phyloP scores from a whole-genome alignment of 2,797 vertebrate species.

The Stomatorhinus walkeri region DNA sequence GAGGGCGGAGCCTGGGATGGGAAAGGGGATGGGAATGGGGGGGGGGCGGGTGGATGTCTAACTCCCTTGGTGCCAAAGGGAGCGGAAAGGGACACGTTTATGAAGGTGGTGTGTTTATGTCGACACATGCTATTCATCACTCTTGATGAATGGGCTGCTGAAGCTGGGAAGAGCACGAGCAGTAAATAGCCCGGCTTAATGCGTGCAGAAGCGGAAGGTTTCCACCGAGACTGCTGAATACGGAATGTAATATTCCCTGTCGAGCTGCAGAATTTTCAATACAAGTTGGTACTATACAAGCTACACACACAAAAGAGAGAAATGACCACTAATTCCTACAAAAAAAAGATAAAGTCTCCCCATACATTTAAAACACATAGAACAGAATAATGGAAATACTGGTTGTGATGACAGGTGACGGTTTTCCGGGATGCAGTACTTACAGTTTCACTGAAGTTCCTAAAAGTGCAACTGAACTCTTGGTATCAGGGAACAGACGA shows the following conservation, averaged over 20 bases:
- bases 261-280: not conserved
- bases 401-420: not conserved
- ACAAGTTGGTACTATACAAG: not conserved
- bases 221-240: not conserved
- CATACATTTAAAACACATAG: not conserved
- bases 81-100: not conserved
- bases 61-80: not conserved
- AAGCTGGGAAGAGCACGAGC: not conserved
- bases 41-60: not conserved
- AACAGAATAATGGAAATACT: not conserved
- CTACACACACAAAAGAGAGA: not conserved
- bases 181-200: not conserved
- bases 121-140: not conserved
- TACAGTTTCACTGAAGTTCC: slow-evolving; percentile 48
- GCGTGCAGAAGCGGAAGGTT: not conserved
- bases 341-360: not conserved
- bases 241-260: not conserved
- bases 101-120: not conserved
- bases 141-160: not conserved
- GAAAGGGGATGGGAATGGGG: not conserved
- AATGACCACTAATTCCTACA: not conserved
- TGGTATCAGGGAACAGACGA: slow-evolving; percentile 34
- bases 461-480: slow-evolving; percentile 29
- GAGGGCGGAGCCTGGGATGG: not conserved
- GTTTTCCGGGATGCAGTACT: slow-evolving; percentile 39